Evolutionary conservation across 2,113 vertebrate species (phyloP), one percentile per base, ranked within the genome.

Genomic region (Gulo gulo): DNA sequence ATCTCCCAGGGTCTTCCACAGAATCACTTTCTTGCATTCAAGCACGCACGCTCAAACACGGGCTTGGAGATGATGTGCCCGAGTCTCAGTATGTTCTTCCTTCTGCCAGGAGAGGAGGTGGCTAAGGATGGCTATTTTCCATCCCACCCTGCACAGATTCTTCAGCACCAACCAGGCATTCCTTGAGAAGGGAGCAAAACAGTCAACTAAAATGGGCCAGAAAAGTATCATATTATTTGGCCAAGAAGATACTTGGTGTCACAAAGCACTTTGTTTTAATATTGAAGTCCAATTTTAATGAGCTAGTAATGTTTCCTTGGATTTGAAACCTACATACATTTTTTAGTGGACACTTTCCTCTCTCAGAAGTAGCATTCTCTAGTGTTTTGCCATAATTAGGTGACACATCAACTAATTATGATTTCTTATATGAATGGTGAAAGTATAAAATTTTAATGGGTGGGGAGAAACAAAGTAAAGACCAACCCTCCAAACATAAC

Each of bases 401-500:
- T 26, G 4, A 82, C 79, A 74, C 2, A 7, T 79, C 74, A 96
- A 59, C 84, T 36, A 89, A 88, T n/a, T 45, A 83, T 73, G n/a
- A 47, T 91, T 95, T 93, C 82, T 97, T 95, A 52, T 16, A 57
- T 14, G 81, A 83, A 65, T n/a, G 34, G 52, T 69, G 93, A 86
- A 36, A 81, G 50, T 31, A 79, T 94, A 95, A 97, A 97, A 97
- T 83, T 96, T 97, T 94, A 89, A 93, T 92, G 47, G 23, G 65
- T 21, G 2, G 15, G 15, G 47, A 71, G 31, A 88, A 94, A 83
- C 42, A 97, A 97, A 96, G 90, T 16, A 18, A 71, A 97, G 67
- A 96, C 71, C 31, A 96, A 39, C 34, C 52, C 98, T 95, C 87
- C 88, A 96, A 98, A 95, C 84, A 61, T 79, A 97, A 91, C 88